Evolutionary conservation across 2,113 vertebrate genomes (phyloP).

Genomic region (Gulo gulo): DNA sequence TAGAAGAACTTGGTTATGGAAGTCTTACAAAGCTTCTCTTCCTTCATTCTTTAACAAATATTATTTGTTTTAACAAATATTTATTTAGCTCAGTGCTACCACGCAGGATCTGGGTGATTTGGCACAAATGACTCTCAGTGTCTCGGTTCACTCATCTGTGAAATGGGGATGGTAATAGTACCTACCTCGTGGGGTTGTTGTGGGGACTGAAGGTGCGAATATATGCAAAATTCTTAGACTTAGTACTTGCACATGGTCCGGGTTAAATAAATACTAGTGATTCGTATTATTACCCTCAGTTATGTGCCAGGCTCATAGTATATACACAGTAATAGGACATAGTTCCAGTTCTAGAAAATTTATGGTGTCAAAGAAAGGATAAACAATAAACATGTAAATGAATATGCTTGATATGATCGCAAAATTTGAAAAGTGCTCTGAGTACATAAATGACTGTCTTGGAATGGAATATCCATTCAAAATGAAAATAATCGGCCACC

Average conservation of each 20-base stretch:
- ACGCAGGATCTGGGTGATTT: neutral
- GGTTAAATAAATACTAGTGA: neutral
- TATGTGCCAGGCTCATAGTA: neutral
- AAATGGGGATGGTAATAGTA: neutral
- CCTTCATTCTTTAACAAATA: neutral
- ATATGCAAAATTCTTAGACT: neutral
- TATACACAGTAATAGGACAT: conserved; percentile 15
- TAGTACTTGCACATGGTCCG: neutral
- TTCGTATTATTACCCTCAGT: neutral
- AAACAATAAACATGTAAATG: conserved; percentile 46
- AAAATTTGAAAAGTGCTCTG: conserved; percentile 56
- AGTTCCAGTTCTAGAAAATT: conserved; percentile 39
- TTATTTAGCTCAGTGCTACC: neutral
- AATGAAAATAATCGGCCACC: conserved; percentile 30
- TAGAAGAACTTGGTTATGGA: neutral
- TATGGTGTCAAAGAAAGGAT: conserved; percentile 26
- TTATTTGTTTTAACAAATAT: neutral
- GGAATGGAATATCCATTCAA: conserved; percentile 40
- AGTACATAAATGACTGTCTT: conserved; percentile 46
- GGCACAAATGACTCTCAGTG: neutral
- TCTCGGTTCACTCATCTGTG: neutral
- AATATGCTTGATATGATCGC: conserved; percentile 35
- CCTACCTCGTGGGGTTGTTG: neutral
- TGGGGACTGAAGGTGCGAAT: neutral
- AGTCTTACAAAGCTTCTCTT: neutral